A percentile compares a stretch with the other conserved stretches of the same genome.
Evolutionary conservation across 2,797 vertebrate genomes (phyloP).

Genomic region (Myotis myotis): DNA sequence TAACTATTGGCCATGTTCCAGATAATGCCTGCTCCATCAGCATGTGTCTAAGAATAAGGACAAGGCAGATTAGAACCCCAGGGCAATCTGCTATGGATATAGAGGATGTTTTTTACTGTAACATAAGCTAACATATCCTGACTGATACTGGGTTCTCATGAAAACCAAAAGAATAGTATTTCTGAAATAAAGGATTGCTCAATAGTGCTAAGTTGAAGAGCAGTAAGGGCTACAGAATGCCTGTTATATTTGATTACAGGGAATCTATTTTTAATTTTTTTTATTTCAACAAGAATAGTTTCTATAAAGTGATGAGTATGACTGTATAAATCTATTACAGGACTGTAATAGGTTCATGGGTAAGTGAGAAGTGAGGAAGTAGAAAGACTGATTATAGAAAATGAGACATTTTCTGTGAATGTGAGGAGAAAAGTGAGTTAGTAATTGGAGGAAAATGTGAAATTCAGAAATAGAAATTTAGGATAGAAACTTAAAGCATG

Average conservation of each 20-base stretch:
- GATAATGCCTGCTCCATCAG: neutral
- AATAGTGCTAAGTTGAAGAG: neutral
- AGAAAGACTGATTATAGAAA: neutral
- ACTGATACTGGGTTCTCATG: neutral
- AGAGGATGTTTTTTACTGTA: neutral
- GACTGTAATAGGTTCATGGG: neutral
- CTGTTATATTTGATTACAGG: neutral
- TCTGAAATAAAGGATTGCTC: neutral
- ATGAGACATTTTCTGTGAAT: neutral
- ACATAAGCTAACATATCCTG: neutral
- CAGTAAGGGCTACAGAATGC: neutral
- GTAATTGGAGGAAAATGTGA: neutral
- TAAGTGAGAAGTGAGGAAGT: neutral
- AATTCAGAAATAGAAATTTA: neutral
- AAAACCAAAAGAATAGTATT: slow-evolving; percentile 20
- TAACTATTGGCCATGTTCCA: neutral
- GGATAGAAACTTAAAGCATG: neutral
- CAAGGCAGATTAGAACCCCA: neutral
- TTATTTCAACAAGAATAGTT: neutral
- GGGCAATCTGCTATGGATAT: neutral
- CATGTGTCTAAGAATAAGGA: neutral
- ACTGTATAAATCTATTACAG: neutral
- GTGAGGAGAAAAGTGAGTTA: neutral
- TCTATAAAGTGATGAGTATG: neutral
- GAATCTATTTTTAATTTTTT: neutral